Evolutionary conservation across 2,888 invertebrate species (phyloP).

Genomic region (Lacanobia wlatinum): DNA sequence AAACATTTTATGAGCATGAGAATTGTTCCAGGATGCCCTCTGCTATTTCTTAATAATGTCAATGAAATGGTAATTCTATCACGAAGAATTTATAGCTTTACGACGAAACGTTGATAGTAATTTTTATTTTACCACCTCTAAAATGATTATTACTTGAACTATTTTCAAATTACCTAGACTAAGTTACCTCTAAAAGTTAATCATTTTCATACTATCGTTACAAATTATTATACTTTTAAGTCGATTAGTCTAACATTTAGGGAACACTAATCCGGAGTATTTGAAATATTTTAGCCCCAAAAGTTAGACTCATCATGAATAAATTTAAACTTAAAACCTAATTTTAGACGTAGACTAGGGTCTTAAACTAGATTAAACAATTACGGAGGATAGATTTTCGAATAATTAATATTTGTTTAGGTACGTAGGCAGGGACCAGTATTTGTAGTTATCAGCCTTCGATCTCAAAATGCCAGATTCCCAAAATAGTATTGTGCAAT

Average conservation of each 20-base stretch:
- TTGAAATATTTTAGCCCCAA: slow-evolving; percentile 29
- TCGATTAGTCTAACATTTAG: slow-evolving; percentile 21
- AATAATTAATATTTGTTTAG: background rate
- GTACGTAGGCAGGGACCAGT: background rate
- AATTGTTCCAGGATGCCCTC: too few species aligned
- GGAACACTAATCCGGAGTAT: slow-evolving; percentile 32
- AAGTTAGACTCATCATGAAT: slow-evolving; percentile 38
- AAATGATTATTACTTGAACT: slow-evolving; percentile 4
- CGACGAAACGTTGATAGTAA: too few species aligned
- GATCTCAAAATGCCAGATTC: too few species aligned
- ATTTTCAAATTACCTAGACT: background rate
- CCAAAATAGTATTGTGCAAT: too few species aligned
- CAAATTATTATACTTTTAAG: slow-evolving; percentile 17
- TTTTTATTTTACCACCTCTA: background rate
- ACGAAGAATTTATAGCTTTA: background rate
- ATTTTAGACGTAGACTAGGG: slow-evolving; percentile 11
- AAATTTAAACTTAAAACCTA: slow-evolving; percentile 22
- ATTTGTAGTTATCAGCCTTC: too few species aligned
- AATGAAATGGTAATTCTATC: background rate
- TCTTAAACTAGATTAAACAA: slow-evolving; percentile 23
- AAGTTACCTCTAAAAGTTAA: background rate
- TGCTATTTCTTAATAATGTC: too few species aligned
- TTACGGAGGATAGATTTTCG: background rate
- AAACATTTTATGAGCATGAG: too few species aligned
- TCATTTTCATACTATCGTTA: slow-evolving; percentile 16